phyloP scores from a whole-genome alignment of 2,797 vertebrate genomes.

The Leucoraja ocellata region DNA sequence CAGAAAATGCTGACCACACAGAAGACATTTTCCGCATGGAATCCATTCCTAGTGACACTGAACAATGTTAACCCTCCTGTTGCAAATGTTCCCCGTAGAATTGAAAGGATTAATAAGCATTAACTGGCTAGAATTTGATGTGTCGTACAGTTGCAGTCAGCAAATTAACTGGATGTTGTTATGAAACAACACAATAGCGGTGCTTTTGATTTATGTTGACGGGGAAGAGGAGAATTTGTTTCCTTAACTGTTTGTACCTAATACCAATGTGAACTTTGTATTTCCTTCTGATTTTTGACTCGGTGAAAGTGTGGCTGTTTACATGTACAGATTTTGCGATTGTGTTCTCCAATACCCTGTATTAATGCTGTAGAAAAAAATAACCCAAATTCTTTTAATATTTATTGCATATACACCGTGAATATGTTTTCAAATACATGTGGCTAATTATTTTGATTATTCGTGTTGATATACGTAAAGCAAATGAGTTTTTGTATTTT shows the following conservation, averaged over 20 bases:
- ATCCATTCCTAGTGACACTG: constrained; percentile 26
- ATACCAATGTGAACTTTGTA: constrained; percentile 87
- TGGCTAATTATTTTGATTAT: constrained; percentile 90
- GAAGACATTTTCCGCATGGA: constrained; percentile 23
- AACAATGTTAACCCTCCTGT: constrained; percentile 25
- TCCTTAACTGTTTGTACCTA: constrained; percentile 75
- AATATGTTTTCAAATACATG: constrained; percentile 76
- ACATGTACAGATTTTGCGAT: constrained; percentile 90
- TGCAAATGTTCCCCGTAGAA: constrained; percentile 22
- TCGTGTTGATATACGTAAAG: constrained; percentile 75
- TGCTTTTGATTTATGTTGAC: constrained; percentile 67
- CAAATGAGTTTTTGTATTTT: constrained; percentile 68
- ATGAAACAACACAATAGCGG: constrained; percentile 45
- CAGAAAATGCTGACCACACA: constrained; percentile 24
- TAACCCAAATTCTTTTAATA: constrained; percentile 57
- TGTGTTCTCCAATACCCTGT: constrained; percentile 57
- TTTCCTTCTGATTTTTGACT: constrained; percentile 88
- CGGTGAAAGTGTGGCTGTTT: constrained; percentile 99
- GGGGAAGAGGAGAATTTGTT: constrained; percentile 63
- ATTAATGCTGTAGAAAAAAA: constrained; percentile 71
- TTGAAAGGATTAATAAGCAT: constrained; percentile 16
- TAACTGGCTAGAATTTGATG: constrained; percentile 27
- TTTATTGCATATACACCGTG: constrained; percentile 89
- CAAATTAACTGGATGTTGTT: constrained; percentile 29
- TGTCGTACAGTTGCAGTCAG: background rate